These are phyloP conservation scores for Antennarius striatus DNA, from an alignment of 2,113 vertebrate genomes.

Conservation along the genomic window DNA sequence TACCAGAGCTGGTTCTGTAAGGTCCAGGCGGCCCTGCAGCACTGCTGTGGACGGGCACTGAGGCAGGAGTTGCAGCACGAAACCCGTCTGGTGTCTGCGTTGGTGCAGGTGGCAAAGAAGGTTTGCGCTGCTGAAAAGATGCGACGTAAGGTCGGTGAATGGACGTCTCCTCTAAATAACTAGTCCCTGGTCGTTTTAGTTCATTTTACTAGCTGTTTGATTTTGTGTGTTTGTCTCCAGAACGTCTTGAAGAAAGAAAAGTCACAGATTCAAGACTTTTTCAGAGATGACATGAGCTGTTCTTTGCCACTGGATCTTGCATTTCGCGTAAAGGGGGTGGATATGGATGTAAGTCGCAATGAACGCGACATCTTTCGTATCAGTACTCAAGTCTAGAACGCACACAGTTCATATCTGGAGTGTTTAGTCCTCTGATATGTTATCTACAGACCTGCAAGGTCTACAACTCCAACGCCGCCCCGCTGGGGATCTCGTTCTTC, in stretches of 20 bases:
- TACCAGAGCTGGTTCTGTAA: slow-evolving; percentile 90
- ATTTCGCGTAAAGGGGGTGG: slow-evolving; percentile 84
- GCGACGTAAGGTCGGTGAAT: slow-evolving; percentile 81
- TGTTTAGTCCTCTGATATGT: slow-evolving; percentile 11
- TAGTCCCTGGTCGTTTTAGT: not conserved
- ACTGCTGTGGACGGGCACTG: slow-evolving; percentile 87
- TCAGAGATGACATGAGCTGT: slow-evolving; percentile 80
- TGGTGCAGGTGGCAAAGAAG: slow-evolving; percentile 84
- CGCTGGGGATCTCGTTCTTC: slow-evolving; percentile 89
- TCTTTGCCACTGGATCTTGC: slow-evolving; percentile 89
- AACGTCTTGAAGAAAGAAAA: slow-evolving; percentile 79
- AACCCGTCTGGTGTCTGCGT: slow-evolving; percentile 80
- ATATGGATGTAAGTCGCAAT: slow-evolving; percentile 81
- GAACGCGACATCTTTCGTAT: not conserved
- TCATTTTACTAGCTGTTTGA: not conserved
- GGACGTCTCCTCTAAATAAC: not conserved
- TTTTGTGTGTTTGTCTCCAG: slow-evolving; percentile 58
- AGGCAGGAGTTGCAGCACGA: slow-evolving; percentile 88
- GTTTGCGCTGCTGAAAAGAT: slow-evolving; percentile 81
- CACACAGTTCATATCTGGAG: not conserved
- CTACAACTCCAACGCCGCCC: slow-evolving; percentile 92
- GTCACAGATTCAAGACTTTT: slow-evolving; percentile 84
- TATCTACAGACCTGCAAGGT: slow-evolving; percentile 86
- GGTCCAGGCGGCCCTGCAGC: slow-evolving; percentile 84
- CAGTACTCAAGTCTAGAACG: not conserved